These are phyloP conservation scores for Lycaena phlaeas DNA, from an alignment of 2,888 invertebrate genomes.

Conservation along the genomic window DNA sequence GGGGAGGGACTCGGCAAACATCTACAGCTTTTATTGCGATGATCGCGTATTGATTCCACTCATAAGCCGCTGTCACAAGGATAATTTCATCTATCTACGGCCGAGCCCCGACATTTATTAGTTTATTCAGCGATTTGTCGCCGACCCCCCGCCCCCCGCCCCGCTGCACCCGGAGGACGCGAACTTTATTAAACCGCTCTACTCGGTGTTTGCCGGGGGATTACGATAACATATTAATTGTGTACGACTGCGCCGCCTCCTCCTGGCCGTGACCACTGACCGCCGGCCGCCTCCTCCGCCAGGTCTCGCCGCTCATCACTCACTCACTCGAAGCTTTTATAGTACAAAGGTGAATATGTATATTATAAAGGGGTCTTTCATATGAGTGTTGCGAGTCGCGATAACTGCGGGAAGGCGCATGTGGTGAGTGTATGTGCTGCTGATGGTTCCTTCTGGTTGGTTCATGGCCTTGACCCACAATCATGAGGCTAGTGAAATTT, in stretches of 20 bases:
- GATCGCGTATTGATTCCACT: slow-evolving; percentile 61
- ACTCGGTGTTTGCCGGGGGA: slow-evolving; percentile 14
- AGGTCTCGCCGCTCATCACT: background rate
- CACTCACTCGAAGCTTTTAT: no score
- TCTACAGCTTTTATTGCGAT: slow-evolving; percentile 57
- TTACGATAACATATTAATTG: slow-evolving; percentile 20
- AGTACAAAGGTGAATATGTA: no score
- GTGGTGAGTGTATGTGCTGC: no score
- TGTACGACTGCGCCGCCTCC: slow-evolving; percentile 6
- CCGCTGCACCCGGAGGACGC: background rate
- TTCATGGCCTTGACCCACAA: no score
- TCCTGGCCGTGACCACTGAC: no score
- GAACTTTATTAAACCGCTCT: slow-evolving; percentile 6
- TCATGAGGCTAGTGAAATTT: no score
- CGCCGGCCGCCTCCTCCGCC: no score
- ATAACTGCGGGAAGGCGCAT: no score
- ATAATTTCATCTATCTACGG: slow-evolving; percentile 44
- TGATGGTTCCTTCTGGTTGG: no score
- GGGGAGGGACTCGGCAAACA: slow-evolving; percentile 37
- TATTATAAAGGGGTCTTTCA: no score
- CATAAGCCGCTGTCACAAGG: slow-evolving; percentile 43
- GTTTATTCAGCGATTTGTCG: slow-evolving; percentile 28
- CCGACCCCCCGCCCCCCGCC: slow-evolving; percentile 5
- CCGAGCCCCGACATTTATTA: slow-evolving; percentile 26
- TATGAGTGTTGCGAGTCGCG: no score